Percentiles rank a stretch among this genome's conserved stretches.
These are phyloP conservation scores for Radopholus similis DNA, from an alignment of 1,140 invertebrate species.

Conservation along the genomic window DNA sequence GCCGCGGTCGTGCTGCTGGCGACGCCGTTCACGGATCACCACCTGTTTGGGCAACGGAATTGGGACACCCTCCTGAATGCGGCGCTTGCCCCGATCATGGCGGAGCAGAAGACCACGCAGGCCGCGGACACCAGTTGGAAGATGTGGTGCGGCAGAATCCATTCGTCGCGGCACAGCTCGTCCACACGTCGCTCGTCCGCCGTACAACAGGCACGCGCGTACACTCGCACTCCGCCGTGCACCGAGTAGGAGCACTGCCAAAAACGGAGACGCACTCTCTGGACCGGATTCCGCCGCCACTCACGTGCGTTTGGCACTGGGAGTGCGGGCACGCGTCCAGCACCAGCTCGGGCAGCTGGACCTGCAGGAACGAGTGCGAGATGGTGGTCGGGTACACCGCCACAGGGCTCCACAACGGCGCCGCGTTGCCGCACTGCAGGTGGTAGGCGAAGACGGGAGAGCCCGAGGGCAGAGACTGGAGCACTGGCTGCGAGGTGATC, in stretches of 20 bases:
- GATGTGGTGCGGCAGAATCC: neutral
- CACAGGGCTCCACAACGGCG: slow-evolving; percentile 32
- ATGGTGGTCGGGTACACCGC: slow-evolving; percentile 36
- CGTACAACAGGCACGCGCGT: slow-evolving; percentile 20
- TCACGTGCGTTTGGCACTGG: slow-evolving; percentile 31
- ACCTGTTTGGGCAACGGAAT: neutral
- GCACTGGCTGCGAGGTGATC: slow-evolving; percentile 22
- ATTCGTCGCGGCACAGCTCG: neutral
- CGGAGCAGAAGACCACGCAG: slow-evolving; percentile 7
- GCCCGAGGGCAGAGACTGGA: slow-evolving; percentile 2
- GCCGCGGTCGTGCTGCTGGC: slow-evolving; percentile 71
- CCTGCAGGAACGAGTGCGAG: slow-evolving; percentile 45
- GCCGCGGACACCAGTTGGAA: neutral
- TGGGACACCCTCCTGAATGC: neutral
- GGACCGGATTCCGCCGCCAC: neutral
- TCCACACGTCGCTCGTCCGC: neutral
- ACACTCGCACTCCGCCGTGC: slow-evolving; percentile 19
- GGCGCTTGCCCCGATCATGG: neutral
- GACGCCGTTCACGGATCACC: slow-evolving; percentile 19
- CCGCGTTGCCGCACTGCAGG: slow-evolving; percentile 16
- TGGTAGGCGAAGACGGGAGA: slow-evolving; percentile 20
- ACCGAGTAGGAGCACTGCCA: slow-evolving; percentile 39
- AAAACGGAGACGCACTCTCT: neutral
- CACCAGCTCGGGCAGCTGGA: slow-evolving; percentile 24
- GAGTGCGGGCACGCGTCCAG: slow-evolving; percentile 30